These are phyloP conservation scores for Chrysodeixis includens DNA, from an alignment of 2,888 invertebrate species.

Conservation along the genomic window DNA sequence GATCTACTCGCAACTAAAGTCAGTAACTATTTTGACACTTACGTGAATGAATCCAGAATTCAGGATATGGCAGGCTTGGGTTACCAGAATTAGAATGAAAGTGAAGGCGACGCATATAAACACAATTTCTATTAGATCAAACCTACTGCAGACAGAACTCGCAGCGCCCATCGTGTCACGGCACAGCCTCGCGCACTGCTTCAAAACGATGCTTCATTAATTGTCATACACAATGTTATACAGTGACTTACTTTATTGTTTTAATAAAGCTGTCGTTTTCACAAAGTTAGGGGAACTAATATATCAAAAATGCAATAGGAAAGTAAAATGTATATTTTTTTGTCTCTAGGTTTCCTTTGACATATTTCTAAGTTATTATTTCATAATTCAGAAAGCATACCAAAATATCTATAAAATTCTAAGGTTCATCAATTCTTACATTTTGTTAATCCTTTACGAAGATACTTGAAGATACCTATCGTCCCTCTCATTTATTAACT, in stretches of 20 bases:
- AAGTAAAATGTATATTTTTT: too few species aligned
- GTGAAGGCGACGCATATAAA: conserved; percentile 76
- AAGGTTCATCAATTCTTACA: not conserved
- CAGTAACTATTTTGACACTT: conserved; percentile 17
- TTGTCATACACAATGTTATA: not conserved
- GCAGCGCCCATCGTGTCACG: not conserved
- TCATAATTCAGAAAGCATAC: too few species aligned
- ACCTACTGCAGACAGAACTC: conserved; percentile 59
- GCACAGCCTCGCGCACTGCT: not conserved
- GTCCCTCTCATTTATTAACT: not conserved
- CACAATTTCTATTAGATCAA: conserved; percentile 75
- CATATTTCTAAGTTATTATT: too few species aligned
- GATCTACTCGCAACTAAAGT: too few species aligned
- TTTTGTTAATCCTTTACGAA: not conserved
- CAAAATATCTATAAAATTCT: not conserved
- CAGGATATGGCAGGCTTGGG: conserved; percentile 71
- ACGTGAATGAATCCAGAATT: conserved; percentile 60
- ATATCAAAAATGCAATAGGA: too few species aligned
- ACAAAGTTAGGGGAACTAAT: too few species aligned
- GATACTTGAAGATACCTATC: not conserved
- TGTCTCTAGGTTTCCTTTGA: too few species aligned
- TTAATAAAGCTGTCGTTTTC: too few species aligned
- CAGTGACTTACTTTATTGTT: too few species aligned
- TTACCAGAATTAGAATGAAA: conserved; percentile 70
- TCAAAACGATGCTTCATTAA: not conserved